A percentile compares a stretch with the other conserved stretches of the same genome.
Conservation (phyloP, 2,113 vertebrate species). For the Stigmatopora argus region DNA sequence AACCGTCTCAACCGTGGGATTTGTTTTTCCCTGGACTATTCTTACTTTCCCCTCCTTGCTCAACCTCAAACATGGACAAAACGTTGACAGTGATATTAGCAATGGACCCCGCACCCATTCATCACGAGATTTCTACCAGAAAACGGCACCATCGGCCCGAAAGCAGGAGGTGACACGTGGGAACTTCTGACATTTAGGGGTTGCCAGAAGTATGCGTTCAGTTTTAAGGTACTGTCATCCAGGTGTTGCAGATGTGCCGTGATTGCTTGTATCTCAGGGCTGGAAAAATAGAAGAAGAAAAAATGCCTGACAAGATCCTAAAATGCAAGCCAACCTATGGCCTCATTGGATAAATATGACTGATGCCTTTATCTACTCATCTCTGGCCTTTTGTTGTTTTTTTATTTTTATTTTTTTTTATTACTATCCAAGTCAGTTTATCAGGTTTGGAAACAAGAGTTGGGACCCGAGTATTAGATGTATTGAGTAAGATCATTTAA, state of each 20-base stretch:
- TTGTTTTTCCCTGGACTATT: slow-evolving; percentile 64
- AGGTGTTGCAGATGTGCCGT: slow-evolving; percentile 45
- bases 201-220: slow-evolving; percentile 49
- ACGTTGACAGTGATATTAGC: slow-evolving; percentile 30
- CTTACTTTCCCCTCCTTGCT: slow-evolving; percentile 43
- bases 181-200: slow-evolving; percentile 33
- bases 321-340: slow-evolving; percentile 46
- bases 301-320: slow-evolving; percentile 55
- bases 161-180: slow-evolving; percentile 36
- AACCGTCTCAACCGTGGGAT: slow-evolving; percentile 78
- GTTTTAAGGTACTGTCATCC: slow-evolving; percentile 62
- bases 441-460: slow-evolving; percentile 67
- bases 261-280: slow-evolving; percentile 48
- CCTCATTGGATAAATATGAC: slow-evolving; percentile 70
- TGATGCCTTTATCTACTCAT: slow-evolving; percentile 80
- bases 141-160: slow-evolving; percentile 44
- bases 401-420: slow-evolving; percentile 64
- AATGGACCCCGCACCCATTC: slow-evolving; percentile 7
- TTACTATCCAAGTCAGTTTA: slow-evolving; percentile 67
- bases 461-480: slow-evolving; percentile 64
- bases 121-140: slow-evolving; percentile 38
- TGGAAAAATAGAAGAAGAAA: slow-evolving; percentile 27
- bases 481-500: slow-evolving; percentile 80
- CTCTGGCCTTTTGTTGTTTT: slow-evolving; percentile 76
- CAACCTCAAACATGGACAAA: slow-evolving; percentile 62